These are phyloP conservation scores for Drosophila affinis DNA, from an alignment of 2,888 invertebrate genomes.

Conservation along the genomic window DNA sequence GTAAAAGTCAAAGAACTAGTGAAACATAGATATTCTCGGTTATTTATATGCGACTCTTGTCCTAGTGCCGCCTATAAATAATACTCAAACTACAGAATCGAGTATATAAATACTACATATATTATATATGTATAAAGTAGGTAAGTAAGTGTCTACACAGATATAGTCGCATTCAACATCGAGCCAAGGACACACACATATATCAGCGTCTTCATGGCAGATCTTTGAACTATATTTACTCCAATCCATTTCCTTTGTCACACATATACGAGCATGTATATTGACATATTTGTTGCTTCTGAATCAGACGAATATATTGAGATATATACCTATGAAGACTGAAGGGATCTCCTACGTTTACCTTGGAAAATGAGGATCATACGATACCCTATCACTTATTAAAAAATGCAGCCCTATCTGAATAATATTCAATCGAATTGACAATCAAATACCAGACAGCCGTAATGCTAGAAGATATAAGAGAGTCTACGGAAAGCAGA, in stretches of 20 bases:
- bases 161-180: neutral
- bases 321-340: conserved; percentile 10
- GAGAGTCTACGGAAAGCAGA: no score
- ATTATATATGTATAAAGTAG: neutral
- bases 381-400: no score
- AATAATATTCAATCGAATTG: no score
- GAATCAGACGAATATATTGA: conserved; percentile 11
- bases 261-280: neutral
- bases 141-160: neutral
- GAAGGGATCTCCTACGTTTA: neutral
- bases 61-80: conserved; percentile 73
- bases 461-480: no score
- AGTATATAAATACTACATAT: conserved; percentile 7
- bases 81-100: conserved; percentile 39
- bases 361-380: no score
- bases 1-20: conserved; percentile 16
- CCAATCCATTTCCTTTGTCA: conserved; percentile 35
- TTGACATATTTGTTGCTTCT: conserved; percentile 1
- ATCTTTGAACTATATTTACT: conserved; percentile 51
- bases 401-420: no score
- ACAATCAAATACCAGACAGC: no score
- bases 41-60: conserved; percentile 47
- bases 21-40: conserved; percentile 23
- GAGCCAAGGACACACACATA: conserved; percentile 4
- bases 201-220: conserved; percentile 30